Evolutionary conservation across 2,113 vertebrate species (phyloP).

Genomic region (Indicator indicator): DNA sequence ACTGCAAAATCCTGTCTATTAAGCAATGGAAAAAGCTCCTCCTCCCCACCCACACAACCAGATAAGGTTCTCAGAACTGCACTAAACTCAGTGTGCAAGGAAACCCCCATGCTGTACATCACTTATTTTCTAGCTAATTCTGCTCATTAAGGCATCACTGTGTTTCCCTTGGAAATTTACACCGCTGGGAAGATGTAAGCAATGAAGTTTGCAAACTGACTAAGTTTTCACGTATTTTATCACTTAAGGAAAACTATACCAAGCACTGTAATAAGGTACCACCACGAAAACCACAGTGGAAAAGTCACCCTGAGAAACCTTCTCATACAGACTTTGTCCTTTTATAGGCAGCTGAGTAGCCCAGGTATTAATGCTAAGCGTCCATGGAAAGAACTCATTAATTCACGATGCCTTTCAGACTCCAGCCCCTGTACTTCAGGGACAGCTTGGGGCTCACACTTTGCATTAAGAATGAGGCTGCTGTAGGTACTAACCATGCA

Average conservation of each 20-base stretch:
- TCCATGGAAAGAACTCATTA: not conserved
- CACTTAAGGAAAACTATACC: not conserved
- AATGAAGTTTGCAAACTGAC: not conserved
- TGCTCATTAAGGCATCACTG: not conserved
- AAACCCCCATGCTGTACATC: constrained; percentile 37
- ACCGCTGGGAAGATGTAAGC: not conserved
- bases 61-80: constrained; percentile 62
- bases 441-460: not conserved
- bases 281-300: constrained; percentile 7
- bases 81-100: constrained; percentile 9
- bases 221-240: not conserved
- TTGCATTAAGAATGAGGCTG: constrained; percentile 31
- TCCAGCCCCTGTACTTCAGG: not conserved
- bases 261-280: not conserved
- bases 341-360: constrained; percentile 11
- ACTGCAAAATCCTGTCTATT: constrained; percentile 24
- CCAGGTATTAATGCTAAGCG: constrained; percentile 25
- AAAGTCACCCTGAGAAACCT: not conserved
- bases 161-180: constrained; percentile 61
- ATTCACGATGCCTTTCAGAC: constrained; percentile 20
- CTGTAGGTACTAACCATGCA: constrained; percentile 9
- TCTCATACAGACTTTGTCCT: not conserved
- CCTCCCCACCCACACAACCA: not conserved
- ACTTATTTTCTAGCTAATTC: constrained; percentile 28
- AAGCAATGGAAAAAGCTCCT: constrained; percentile 50